Evolutionary conservation across 2,113 vertebrate species (phyloP), one percentile per base, ranked within the genome.

Genomic region (Hippocampus zosterae): DNA sequence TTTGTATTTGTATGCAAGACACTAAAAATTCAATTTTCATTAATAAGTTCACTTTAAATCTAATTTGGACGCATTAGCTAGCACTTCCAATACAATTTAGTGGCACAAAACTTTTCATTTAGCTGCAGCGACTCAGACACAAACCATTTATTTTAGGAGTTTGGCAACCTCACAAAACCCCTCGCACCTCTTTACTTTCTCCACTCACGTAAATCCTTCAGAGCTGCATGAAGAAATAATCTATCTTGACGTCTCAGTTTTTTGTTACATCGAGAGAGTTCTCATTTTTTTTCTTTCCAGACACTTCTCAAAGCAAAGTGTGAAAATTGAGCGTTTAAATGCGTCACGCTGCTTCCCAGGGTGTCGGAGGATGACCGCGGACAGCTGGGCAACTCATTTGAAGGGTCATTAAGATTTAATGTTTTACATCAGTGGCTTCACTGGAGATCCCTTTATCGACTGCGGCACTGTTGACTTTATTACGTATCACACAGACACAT

Each of bases 361-460:
- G 81, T 77, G 77, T 81, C 74, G 71, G 15, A 81, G 81, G 83
- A 85, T 81, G 85, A 85, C 82, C 77, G 80, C 76, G 70, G 81
- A 85, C 89, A 88, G 86, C 88, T 84, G 84, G 74, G 70, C 52
- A 61, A 81, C 84, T 89, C 81, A 83, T 87, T 89, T 86, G 84
- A 86, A 83, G 85, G 88, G 85, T 89, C 87, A 88, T 87, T 82
- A 90, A 87, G 81, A 81, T 88, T 90, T 90, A 87, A 90, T 89
- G 83, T 69, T 60, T 60, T 78, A 86, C 83, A 88, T 89, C 84
- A 82, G 82, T 15, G 78, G 84, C 80, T 85, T 87, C 74, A 60
- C 78, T 81, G 77, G 70, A 71, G 67, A 76, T 85, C 78, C 82
- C 78, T 81, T 83, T 82, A 85, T 87, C 88, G 83, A 67, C 79